These are phyloP conservation scores for Psittacula cyanocephala DNA, from an alignment of 2,113 vertebrate genomes.

Conservation along the genomic window DNA sequence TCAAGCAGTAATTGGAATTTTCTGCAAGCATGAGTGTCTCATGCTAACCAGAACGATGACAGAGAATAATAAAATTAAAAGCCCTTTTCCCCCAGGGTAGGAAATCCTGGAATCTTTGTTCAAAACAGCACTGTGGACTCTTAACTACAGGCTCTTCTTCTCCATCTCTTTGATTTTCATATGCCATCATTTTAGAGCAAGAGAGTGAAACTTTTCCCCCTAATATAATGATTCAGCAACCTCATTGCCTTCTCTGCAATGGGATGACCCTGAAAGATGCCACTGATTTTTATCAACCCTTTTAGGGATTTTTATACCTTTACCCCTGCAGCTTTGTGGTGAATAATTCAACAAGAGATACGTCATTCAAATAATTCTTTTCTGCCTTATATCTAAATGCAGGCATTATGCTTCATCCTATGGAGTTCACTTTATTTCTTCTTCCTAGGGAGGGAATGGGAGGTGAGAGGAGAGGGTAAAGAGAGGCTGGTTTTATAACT, in stretches of 20 bases:
- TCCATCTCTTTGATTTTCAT: conserved; percentile 8
- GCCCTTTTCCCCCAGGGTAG: neutral
- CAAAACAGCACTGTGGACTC: neutral
- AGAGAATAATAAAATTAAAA: conserved; percentile 28
- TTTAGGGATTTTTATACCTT: conserved; percentile 16
- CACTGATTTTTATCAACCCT: neutral
- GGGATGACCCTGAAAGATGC: neutral
- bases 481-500: neutral
- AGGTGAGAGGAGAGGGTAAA: neutral
- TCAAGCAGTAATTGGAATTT: conserved; percentile 35
- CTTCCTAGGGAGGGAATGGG: neutral
- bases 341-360: neutral
- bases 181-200: neutral
- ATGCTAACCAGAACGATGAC: conserved; percentile 11
- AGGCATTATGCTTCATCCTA: conserved; percentile 13
- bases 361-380: neutral
- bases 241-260: neutral
- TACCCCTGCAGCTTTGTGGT: neutral
- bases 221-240: neutral
- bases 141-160: neutral
- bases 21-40: neutral
- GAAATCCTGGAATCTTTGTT: conserved; percentile 32
- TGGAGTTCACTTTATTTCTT: neutral
- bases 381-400: conserved; percentile 30
- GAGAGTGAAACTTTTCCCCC: neutral